phyloP scores from a whole-genome alignment of 2,113 vertebrate species.

The Lepus europaeus region DNA sequence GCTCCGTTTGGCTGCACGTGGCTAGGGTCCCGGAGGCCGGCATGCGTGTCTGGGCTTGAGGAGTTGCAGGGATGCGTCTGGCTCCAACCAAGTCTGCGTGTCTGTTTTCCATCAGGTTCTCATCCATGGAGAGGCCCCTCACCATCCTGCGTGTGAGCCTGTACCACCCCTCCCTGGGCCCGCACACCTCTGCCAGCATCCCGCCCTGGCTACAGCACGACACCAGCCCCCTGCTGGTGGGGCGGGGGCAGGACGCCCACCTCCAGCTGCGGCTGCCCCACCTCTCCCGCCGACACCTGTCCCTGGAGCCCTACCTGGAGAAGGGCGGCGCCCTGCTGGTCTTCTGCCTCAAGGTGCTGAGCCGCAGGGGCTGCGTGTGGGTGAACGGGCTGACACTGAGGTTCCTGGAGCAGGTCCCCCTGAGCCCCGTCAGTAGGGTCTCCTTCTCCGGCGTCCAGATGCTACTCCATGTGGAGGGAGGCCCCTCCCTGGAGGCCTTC shows the following conservation, averaged over 20 bases:
- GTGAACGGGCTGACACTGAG: slow-evolving; percentile 44
- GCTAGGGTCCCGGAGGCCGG: no score
- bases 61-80: background rate
- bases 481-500: slow-evolving; percentile 65
- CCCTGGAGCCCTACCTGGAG: slow-evolving; percentile 73
- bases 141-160: slow-evolving; percentile 46
- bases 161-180: background rate
- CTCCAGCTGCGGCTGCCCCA: slow-evolving; percentile 47
- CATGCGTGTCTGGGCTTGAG: background rate
- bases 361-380: slow-evolving; percentile 50
- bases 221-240: slow-evolving; percentile 41
- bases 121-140: slow-evolving; percentile 17
- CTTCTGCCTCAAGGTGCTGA: slow-evolving; percentile 74
- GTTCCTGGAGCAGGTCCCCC: slow-evolving; percentile 64
- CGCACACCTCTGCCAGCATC: background rate
- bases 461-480: slow-evolving; percentile 14
- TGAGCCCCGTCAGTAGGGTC: background rate
- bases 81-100: background rate
- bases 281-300: slow-evolving; percentile 61
- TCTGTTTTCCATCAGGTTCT: slow-evolving; percentile 51
- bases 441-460: slow-evolving; percentile 63
- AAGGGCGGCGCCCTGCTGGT: background rate
- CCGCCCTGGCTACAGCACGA: background rate
- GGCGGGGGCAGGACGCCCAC: background rate
- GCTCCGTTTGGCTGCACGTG: background rate